phyloP scores from a whole-genome alignment of 2,888 invertebrate species.

The Sminthurinus aureus region DNA sequence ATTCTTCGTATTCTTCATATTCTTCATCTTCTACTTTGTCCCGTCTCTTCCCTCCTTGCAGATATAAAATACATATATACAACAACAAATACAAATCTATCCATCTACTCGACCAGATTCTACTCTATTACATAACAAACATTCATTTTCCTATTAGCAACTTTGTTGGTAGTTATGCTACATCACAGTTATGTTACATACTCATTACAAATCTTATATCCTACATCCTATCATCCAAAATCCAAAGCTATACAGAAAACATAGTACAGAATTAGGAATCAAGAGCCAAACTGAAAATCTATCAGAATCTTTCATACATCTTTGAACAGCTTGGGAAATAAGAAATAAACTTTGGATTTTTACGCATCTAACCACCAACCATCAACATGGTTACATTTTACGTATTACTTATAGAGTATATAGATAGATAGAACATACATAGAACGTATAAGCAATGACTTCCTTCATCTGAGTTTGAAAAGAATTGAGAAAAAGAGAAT shows the following conservation, averaged over 20 bases:
- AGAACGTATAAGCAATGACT: not conserved
- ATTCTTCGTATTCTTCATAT: not conserved
- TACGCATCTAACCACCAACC: not conserved
- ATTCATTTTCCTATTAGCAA: not conserved
- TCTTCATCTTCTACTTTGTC: not conserved
- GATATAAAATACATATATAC: not conserved
- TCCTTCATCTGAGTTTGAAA: not conserved
- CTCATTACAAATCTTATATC: not conserved
- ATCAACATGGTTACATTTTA: no score
- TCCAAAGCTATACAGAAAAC: not conserved
- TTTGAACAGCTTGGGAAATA: not conserved
- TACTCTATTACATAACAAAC: not conserved
- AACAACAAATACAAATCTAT: no score
- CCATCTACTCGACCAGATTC: no score
- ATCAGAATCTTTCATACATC: not conserved
- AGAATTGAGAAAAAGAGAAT: conserved; percentile 43
- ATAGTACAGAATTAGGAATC: no score
- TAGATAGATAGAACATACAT: not conserved
- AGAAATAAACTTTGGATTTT: not conserved
- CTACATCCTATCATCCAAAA: no score
- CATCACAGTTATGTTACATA: not conserved
- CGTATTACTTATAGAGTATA: no score
- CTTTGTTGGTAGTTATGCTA: no score
- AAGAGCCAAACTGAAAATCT: not conserved
- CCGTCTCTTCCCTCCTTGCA: not conserved